phyloP scores from a whole-genome alignment of 2,797 vertebrate species.

The Anableps anableps region DNA sequence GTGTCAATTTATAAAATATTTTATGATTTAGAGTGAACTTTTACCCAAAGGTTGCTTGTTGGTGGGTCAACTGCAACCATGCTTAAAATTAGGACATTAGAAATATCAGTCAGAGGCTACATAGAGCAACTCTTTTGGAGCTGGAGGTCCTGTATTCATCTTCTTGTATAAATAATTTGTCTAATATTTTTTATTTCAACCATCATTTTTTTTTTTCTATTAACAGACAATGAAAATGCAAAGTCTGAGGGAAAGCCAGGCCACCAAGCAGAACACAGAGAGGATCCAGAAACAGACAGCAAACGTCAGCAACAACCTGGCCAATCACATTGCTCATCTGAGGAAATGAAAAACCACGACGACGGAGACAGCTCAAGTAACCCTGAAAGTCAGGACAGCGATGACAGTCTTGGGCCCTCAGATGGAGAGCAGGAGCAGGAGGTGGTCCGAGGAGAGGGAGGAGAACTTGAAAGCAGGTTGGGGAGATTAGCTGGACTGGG shows the following conservation, averaged over 20 bases:
- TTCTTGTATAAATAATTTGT: not conserved
- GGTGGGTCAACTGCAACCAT: too few species aligned
- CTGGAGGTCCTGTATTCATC: not conserved
- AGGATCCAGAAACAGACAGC: slow-evolving; percentile 90
- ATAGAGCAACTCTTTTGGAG: not conserved
- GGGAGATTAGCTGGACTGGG: slow-evolving; percentile 72
- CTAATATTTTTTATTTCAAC: not conserved
- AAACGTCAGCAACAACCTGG: slow-evolving; percentile 88
- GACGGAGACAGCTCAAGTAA: slow-evolving; percentile 97
- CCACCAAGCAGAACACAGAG: slow-evolving; percentile 91
- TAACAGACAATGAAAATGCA: slow-evolving; percentile 93
- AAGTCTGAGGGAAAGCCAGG: slow-evolving; percentile 91
- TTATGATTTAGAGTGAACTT: not conserved
- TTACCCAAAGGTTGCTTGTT: not conserved
- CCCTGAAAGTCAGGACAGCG: slow-evolving; percentile 96
- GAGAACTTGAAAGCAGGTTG: slow-evolving; percentile 74
- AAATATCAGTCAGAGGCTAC: not conserved
- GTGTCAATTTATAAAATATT: not conserved
- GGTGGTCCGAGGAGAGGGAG: slow-evolving; percentile 81
- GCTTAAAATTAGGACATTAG: not conserved
- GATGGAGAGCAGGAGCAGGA: slow-evolving; percentile 90
- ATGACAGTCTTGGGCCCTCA: slow-evolving; percentile 94
- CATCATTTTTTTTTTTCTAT: slow-evolving; percentile 38
- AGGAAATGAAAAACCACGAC: slow-evolving; percentile 93
- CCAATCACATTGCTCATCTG: slow-evolving; percentile 81